A percentile compares a stretch with the other conserved stretches of the same genome.
These are phyloP conservation scores for Eunapius fragilis DNA, from an alignment of 37 sponge, comb jelly and placozoan genomes.

Conservation along the genomic window DNA sequence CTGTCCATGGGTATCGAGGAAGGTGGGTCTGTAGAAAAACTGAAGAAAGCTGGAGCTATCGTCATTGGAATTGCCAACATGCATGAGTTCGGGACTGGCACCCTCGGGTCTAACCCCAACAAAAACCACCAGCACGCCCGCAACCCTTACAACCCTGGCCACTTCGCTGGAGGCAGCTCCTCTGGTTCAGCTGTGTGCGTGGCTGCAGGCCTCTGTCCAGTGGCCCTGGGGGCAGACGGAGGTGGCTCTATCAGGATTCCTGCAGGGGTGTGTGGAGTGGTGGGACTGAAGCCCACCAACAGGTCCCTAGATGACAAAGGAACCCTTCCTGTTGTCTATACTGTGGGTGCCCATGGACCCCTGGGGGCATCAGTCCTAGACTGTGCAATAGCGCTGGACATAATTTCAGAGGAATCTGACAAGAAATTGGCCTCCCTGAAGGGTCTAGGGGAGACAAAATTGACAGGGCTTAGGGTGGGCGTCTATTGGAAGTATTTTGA, in stretches of 20 bases:
- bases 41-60: conserved; percentile 82
- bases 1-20: conserved; percentile 36
- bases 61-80: conserved; percentile 91
- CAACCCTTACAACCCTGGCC: conserved; percentile 85
- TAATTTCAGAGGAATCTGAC: conserved; percentile 3
- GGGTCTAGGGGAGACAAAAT: conserved; percentile 19
- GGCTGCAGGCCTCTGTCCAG: conserved; percentile 84
- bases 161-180: conserved; percentile 89
- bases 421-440: conserved; percentile 30
- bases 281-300: conserved; percentile 90
- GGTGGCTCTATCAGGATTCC: conserved; percentile 95
- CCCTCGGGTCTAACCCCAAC: conserved; percentile 89
- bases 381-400: conserved; percentile 52
- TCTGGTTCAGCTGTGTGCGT: conserved; percentile 88
- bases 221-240: conserved; percentile 92
- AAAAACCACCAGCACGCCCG: conserved; percentile 72
- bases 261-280: conserved; percentile 84
- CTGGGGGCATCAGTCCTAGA: conserved; percentile 67
- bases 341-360: conserved; percentile 67
- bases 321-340: conserved; percentile 4
- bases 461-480: conserved; percentile 68
- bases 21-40: conserved; percentile 47
- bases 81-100: conserved; percentile 91
- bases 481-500: conserved; percentile 64
- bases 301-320: conserved; percentile 41